A percentile compares a stretch with the other conserved stretches of the same genome.
Conservation (phyloP, 2,113 vertebrate genomes). For the Poeciliopsis retropinna region DNA sequence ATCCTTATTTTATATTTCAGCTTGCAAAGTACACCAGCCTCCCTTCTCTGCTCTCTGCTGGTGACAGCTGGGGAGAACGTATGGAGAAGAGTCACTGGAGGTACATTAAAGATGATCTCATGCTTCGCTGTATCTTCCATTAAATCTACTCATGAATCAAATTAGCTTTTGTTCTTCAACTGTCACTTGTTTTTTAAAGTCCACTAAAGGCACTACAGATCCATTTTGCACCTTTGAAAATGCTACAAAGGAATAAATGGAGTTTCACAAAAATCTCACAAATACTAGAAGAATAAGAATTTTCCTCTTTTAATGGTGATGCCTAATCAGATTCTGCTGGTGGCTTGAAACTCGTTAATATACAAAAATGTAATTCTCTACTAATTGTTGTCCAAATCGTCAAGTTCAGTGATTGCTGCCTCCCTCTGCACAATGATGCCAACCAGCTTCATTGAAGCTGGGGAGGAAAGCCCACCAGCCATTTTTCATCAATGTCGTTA, state of each 20-base stretch:
- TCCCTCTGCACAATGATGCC: slow-evolving; percentile 60
- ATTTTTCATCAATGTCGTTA: background rate
- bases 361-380: slow-evolving; percentile 67
- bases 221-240: slow-evolving; percentile 39
- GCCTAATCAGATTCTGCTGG: slow-evolving; percentile 54
- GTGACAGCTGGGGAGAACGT: slow-evolving; percentile 65
- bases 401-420: slow-evolving; percentile 55
- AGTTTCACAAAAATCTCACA: slow-evolving; percentile 48
- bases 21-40: slow-evolving; percentile 20
- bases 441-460: too few relatives aligned
- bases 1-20: background rate
- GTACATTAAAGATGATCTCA: slow-evolving; percentile 71
- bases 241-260: slow-evolving; percentile 39
- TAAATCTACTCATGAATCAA: slow-evolving; percentile 81
- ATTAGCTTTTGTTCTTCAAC: slow-evolving; percentile 68
- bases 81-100: slow-evolving; percentile 55
- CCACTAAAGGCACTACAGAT: slow-evolving; percentile 12
- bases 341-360: slow-evolving; percentile 54
- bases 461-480: background rate
- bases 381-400: slow-evolving; percentile 71
- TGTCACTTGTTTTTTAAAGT: slow-evolving; percentile 42
- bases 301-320: slow-evolving; percentile 1
- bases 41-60: slow-evolving; percentile 22
- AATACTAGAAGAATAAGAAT: slow-evolving; percentile 32
- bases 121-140: slow-evolving; percentile 73